A percentile compares a stretch with the other conserved stretches of the same genome.
phyloP scores from a whole-genome alignment of 2,797 vertebrate genomes.

The Psittacula derbiana region DNA sequence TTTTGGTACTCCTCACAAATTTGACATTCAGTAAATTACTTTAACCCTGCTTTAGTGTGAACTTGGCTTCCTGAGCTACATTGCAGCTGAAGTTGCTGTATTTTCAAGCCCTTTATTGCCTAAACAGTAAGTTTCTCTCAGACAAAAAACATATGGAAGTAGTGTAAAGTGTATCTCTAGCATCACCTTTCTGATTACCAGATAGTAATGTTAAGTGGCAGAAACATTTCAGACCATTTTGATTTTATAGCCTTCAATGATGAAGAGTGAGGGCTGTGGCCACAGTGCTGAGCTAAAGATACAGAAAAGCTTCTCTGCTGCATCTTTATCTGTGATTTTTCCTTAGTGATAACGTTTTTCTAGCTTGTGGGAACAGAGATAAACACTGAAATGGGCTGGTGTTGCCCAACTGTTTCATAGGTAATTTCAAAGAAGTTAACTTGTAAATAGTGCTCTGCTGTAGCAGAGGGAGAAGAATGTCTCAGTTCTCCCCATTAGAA shows the following conservation, averaged over 20 bases:
- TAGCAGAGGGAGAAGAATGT: neutral
- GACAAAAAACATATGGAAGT: neutral
- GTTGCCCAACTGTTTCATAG: neutral
- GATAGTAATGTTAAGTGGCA: neutral
- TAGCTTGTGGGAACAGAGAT: neutral
- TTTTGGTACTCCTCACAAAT: neutral
- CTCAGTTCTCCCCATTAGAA: neutral
- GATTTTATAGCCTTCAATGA: neutral
- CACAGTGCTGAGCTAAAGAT: neutral
- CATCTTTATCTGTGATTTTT: neutral
- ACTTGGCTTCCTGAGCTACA: neutral
- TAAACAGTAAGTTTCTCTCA: neutral
- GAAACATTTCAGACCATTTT: neutral
- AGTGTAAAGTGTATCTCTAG: neutral
- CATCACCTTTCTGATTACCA: neutral
- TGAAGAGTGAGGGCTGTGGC: neutral
- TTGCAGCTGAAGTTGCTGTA: neutral
- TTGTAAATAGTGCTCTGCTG: neutral
- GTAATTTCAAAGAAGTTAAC: neutral
- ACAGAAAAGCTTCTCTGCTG: neutral
- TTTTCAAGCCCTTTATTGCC: neutral
- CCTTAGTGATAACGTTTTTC: neutral
- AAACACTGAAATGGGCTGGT: neutral
- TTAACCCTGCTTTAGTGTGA: neutral
- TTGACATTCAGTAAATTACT: neutral